These are phyloP conservation scores for Heteractis magnifica DNA, from an alignment of 92 coral and sea anemone species.

Conservation along the genomic window DNA sequence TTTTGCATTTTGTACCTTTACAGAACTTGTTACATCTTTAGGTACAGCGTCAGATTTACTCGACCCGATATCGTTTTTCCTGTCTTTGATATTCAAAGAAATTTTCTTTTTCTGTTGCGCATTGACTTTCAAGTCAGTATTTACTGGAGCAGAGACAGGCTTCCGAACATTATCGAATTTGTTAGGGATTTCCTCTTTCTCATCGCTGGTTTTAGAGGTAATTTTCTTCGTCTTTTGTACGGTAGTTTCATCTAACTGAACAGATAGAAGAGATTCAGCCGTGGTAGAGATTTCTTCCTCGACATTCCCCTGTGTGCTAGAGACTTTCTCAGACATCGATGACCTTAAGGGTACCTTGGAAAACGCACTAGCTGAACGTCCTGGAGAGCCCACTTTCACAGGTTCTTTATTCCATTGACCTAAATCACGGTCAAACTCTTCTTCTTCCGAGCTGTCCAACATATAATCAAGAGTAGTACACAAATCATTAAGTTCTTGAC, in stretches of 20 bases:
- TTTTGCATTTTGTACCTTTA: neutral
- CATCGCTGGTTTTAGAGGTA: neutral
- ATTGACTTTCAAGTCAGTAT: neutral
- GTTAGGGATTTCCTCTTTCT: neutral
- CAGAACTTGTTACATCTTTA: neutral
- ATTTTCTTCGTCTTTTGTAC: neutral
- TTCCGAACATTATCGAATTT: neutral
- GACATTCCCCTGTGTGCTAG: neutral
- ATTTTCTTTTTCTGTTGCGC: neutral
- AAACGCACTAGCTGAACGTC: constrained; percentile 7
- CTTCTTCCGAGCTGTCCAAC: constrained; percentile 41
- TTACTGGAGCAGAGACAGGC: neutral
- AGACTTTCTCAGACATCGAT: neutral
- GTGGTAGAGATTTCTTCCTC: neutral
- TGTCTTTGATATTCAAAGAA: neutral
- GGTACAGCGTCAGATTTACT: neutral
- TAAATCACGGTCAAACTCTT: constrained; percentile 27
- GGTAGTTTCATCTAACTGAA: neutral
- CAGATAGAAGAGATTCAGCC: neutral
- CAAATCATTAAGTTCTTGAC: constrained; percentile 43
- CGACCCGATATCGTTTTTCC: neutral
- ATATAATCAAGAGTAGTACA: constrained; percentile 51
- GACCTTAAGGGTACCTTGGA: constrained; percentile 2
- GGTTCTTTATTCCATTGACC: constrained; percentile 5
- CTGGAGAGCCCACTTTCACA: neutral